Percentiles rank a stretch among this genome's conserved stretches.
These are phyloP conservation scores for Orchestes rusci DNA, from an alignment of 2,888 invertebrate species.

Conservation along the genomic window DNA sequence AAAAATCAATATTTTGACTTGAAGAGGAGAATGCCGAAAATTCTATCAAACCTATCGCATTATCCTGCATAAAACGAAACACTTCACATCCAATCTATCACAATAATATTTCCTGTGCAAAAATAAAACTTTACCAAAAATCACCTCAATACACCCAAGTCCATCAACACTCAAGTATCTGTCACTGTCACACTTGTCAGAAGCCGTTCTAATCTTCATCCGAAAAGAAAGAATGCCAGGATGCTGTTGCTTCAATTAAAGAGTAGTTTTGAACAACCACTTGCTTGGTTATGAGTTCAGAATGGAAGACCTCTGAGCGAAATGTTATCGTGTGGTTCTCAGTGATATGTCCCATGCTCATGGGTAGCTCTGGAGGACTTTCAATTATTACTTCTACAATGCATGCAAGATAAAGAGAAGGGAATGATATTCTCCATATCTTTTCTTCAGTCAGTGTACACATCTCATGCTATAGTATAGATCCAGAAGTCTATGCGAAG, in stretches of 20 bases:
- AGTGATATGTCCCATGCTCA: conserved; percentile 34
- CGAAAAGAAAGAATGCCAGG: conserved; percentile 28
- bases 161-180: conserved; percentile 9
- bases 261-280: too few relatives aligned
- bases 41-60: too few relatives aligned
- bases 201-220: neutral
- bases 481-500: conserved; percentile 38
- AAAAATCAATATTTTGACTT: too few relatives aligned
- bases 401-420: conserved; percentile 38
- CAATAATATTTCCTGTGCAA: too few relatives aligned
- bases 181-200: conserved; percentile 10
- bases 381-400: conserved; percentile 41
- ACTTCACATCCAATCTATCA: too few relatives aligned
- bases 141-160: conserved; percentile 24
- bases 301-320: neutral
- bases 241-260: conserved; percentile 27
- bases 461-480: conserved; percentile 46
- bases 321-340: conserved; percentile 31
- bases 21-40: conserved; percentile 26
- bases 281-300: too few relatives aligned
- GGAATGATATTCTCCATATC: conserved; percentile 38
- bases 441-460: conserved; percentile 42
- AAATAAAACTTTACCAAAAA: too few relatives aligned
- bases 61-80: too few relatives aligned
- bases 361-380: conserved; percentile 40